Percentiles rank a stretch among this genome's conserved stretches.
phyloP scores from a whole-genome alignment of 2,113 vertebrate species.

The Psilopogon haemacephalus region DNA sequence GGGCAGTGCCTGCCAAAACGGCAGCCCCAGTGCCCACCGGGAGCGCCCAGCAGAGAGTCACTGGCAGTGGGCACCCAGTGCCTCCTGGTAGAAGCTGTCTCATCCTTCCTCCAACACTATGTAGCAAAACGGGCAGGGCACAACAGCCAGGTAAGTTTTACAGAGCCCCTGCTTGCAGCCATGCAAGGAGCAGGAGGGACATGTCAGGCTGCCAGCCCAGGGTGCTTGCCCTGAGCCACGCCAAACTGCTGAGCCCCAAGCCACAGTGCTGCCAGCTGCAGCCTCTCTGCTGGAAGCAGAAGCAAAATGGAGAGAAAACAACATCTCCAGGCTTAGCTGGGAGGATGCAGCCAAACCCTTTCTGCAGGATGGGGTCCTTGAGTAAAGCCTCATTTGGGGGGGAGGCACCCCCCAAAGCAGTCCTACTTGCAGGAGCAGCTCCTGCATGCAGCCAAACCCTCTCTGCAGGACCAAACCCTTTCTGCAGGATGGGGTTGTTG shows the following conservation, averaged over 20 bases:
- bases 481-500: not conserved
- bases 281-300: conserved; percentile 38
- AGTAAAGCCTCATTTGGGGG: not conserved
- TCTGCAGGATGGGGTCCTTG: not conserved
- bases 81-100: not conserved
- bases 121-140: not conserved
- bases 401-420: too few relatives aligned
- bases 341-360: not conserved
- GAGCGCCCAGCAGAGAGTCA: not conserved
- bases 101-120: not conserved
- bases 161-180: not conserved
- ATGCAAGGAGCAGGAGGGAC: not conserved
- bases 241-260: not conserved
- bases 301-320: conserved; percentile 7
- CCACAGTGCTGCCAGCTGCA: not conserved
- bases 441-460: not conserved
- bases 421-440: too few relatives aligned
- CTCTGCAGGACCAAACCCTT: not conserved
- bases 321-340: not conserved
- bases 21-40: accelerated
- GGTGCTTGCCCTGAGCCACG: not conserved
- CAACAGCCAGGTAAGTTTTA: not conserved
- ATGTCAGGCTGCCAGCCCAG: accelerated
- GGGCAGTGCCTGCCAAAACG: not conserved
- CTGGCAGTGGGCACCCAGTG: not conserved